Evolutionary conservation across 2,797 vertebrate species (phyloP).

Genomic region (Podargus strigoides): DNA sequence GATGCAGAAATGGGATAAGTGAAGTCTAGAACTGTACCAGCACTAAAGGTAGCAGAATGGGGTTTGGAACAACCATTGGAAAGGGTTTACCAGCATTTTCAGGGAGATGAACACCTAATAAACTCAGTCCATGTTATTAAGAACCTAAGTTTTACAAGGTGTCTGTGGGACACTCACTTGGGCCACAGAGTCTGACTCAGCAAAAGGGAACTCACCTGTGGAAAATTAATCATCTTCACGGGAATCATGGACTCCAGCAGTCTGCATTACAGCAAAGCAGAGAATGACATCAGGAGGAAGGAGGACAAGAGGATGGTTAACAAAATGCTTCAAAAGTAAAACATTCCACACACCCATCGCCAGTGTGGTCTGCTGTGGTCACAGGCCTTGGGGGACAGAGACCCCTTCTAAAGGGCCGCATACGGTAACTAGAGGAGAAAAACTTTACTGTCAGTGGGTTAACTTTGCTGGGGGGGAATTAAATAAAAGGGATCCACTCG

Average conservation of each 20-base stretch:
- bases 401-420: neutral
- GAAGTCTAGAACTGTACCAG: neutral
- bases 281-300: neutral
- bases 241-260: slow-evolving; percentile 94
- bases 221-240: slow-evolving; percentile 92
- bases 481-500: neutral
- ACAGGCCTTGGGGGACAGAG: neutral
- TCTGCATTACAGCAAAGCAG: slow-evolving; percentile 67
- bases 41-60: neutral
- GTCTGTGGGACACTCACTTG: neutral
- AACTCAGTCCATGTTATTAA: neutral
- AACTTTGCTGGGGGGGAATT: neutral
- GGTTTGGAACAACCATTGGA: neutral
- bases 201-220: slow-evolving; percentile 81
- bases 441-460: neutral
- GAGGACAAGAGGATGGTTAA: neutral
- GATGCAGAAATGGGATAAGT: too few species aligned
- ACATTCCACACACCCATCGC: neutral
- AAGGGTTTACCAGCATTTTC: neutral
- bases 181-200: neutral
- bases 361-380: neutral
- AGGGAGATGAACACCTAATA: neutral
- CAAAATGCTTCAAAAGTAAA: neutral
- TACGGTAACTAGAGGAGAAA: neutral
- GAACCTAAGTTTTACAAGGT: neutral